Evolutionary conservation across 2,888 invertebrate genomes (phyloP).

Genomic region (Drosophila subquinaria): DNA sequence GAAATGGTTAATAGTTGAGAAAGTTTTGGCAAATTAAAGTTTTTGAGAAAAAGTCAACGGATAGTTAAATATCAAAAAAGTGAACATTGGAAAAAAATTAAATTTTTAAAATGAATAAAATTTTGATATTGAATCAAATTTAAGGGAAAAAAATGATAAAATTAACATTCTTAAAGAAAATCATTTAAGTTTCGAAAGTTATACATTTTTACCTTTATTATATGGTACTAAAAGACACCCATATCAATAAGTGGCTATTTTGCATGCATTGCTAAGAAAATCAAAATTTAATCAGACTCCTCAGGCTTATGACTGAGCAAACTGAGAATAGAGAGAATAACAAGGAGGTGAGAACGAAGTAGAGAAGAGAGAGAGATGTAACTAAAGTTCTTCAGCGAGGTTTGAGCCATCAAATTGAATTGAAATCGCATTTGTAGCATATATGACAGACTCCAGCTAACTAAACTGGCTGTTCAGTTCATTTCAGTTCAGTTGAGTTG

Average conservation of each 20-base stretch:
- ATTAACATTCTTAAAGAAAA: too few relatives aligned
- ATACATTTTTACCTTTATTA: not conserved
- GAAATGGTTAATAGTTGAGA: too few relatives aligned
- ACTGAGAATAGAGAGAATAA: not conserved
- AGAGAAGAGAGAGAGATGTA: not conserved
- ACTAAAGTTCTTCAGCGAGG: not conserved
- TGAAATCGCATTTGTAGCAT: constrained; percentile 28
- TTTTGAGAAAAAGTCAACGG: too few relatives aligned
- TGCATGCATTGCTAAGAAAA: not conserved
- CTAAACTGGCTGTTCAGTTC: constrained; percentile 8
- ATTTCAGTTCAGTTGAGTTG: not conserved
- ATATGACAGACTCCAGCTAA: constrained; percentile 34
- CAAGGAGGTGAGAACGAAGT: not conserved
- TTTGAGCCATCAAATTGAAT: constrained; percentile 31
- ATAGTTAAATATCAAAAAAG: too few relatives aligned
- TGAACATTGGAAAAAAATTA: too few relatives aligned
- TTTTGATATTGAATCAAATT: too few relatives aligned
- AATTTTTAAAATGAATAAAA: too few relatives aligned
- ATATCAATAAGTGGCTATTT: not conserved
- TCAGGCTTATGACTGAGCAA: not conserved
- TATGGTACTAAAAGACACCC: not conserved
- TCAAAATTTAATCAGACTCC: not conserved
- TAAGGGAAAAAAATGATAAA: too few relatives aligned
- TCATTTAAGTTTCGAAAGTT: too few relatives aligned
- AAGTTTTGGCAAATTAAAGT: too few relatives aligned